phyloP scores from a whole-genome alignment of 2,797 vertebrate species.

The Gouania willdenowi region DNA sequence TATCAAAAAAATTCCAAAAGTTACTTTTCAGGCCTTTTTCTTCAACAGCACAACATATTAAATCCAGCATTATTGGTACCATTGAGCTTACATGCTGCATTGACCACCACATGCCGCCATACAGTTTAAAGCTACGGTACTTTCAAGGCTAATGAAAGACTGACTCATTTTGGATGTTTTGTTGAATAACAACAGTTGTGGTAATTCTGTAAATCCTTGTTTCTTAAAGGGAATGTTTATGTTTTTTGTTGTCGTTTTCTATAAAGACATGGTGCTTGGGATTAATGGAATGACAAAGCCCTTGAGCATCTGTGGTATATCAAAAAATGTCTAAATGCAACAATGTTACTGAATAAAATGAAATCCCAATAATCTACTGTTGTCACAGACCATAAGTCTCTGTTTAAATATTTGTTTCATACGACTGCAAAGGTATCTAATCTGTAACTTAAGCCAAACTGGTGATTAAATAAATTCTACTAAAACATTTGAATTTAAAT shows the following conservation, averaged over 20 bases:
- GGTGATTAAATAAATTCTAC: too few species aligned
- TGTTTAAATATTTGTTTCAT: too few species aligned
- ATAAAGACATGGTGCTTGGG: background rate
- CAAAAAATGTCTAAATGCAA: too few species aligned
- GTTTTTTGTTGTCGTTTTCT: too few species aligned
- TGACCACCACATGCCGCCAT: conserved; percentile 58
- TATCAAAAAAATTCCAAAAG: conserved; percentile 32
- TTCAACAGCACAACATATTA: conserved; percentile 45
- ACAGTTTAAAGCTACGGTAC: conserved; percentile 47
- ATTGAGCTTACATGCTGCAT: conserved; percentile 51
- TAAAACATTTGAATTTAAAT: too few species aligned
- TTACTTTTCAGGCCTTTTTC: conserved; percentile 39
- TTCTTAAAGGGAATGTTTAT: background rate
- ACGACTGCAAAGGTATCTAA: too few species aligned
- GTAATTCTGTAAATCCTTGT: background rate
- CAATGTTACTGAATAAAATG: too few species aligned
- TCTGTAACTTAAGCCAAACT: too few species aligned
- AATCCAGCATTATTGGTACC: conserved; percentile 71
- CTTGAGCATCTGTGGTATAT: too few species aligned
- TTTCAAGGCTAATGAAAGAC: conserved; percentile 15
- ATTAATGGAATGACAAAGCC: background rate
- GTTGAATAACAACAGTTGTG: background rate
- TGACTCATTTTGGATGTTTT: conserved; percentile 26
- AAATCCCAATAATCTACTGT: too few species aligned
- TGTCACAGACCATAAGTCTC: too few species aligned